phyloP scores from a whole-genome alignment of 2,888 invertebrate genomes.

The Colostygia pectinataria region DNA sequence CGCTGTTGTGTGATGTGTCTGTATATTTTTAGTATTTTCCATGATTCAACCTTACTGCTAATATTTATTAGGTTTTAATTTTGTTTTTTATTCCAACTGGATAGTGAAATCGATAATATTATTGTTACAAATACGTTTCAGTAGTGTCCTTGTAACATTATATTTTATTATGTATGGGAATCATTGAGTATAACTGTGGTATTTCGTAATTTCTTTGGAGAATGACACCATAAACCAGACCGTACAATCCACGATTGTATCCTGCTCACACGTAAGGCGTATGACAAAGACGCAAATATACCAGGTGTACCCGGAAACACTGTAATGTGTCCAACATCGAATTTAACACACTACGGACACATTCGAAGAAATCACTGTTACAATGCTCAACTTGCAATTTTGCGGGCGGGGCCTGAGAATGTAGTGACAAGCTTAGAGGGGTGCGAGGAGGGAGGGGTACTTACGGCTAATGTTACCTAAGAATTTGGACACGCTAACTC shows the following conservation, averaged over 20 bases:
- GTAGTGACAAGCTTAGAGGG: too few relatives aligned
- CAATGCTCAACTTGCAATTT: neutral
- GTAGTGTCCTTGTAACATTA: neutral
- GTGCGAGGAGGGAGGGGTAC: too few relatives aligned
- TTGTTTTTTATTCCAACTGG: too few relatives aligned
- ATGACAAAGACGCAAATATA: constrained; percentile 15
- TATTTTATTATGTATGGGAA: neutral
- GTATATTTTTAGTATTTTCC: too few relatives aligned
- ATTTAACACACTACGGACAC: constrained; percentile 12
- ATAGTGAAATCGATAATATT: too few relatives aligned
- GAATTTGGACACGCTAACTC: too few relatives aligned
- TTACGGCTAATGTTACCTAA: too few relatives aligned
- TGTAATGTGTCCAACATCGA: constrained; percentile 25
- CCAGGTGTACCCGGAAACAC: constrained; percentile 24
- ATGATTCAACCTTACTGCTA: too few relatives aligned
- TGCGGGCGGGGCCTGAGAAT: neutral
- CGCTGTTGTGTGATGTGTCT: too few relatives aligned
- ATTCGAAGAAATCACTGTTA: constrained; percentile 2
- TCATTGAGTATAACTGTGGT: constrained; percentile 9
- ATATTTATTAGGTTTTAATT: too few relatives aligned
- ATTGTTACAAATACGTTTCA: too few relatives aligned
- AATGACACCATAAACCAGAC: constrained; percentile 22
- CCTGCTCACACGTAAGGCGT: constrained; percentile 10
- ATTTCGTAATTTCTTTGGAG: constrained; percentile 21
- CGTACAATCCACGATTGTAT: constrained; percentile 17